Base-by-base conservation (phyloP, 2,888 invertebrate species). In the Drosophila hamatofila region DNA sequence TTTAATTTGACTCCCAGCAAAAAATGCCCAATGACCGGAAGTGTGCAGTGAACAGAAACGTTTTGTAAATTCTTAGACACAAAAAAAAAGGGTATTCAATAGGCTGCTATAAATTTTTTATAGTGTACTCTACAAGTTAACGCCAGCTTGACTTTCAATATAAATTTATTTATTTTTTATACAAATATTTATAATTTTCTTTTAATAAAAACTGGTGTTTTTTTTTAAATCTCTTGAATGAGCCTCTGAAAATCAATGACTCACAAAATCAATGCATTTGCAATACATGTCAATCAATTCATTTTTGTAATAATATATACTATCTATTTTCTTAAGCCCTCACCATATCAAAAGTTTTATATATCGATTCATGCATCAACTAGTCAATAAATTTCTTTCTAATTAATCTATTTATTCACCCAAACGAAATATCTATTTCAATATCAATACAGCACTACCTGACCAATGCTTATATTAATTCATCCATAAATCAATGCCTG, bases 1-100 rank as follows among this genome's bases (percentile, higher is more conserved):
- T 77, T 85, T 83, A 66, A 83, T 82, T 83, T 80, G 66, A 61
- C 49, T 46, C n/a, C 56, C 52, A 56, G 68, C 33, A 62, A 68
- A 66, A 68, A 80, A 64, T 72, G 54, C 58, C 51, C 75, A 75
- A 63, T 80, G 75, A 62, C 70, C 68, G 68, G 68, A 73, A 73
- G 69, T 49, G 54, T 23, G 48, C 54, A 30, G 18, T 21, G 52
- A 42, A 60, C 35, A 54, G 48, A 48, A 37, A 9, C 16, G 42
- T 49, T 66, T 46, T 68, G 54, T 42, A 49, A 42, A 30, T 27
- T 14, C 37, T 56, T 35, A 21, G 35, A n/a, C 12, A 35, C 25
- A 18, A n/a, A n/a, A 48, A 27, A 42, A 52, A 23, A 52, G 52
- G 37, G 52, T 52, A 37, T 52, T 37, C n/a, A 37, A 52, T 23